Evolutionary conservation across 53 echinoderm and acorn worm species (phyloP).

Genomic region (Actinopyga echinites): DNA sequence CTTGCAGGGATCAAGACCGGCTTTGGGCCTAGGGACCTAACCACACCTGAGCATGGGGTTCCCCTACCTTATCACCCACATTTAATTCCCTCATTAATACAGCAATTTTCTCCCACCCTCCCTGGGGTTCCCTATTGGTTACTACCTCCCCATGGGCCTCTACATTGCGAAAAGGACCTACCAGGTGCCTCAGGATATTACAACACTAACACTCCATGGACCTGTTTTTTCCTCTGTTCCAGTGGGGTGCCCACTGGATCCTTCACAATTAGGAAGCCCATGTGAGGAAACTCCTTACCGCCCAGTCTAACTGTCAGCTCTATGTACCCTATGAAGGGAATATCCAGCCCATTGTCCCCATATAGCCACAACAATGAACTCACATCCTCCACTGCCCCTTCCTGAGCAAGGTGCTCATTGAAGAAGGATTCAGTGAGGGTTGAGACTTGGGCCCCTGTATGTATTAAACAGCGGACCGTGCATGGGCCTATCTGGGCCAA

Average conservation of each 20-base stretch:
- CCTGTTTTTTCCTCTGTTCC: constrained; percentile 42
- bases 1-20: constrained; percentile 20
- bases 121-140: neutral
- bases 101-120: constrained; percentile 31
- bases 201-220: constrained; percentile 71
- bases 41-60: neutral
- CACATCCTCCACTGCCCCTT: constrained; percentile 49
- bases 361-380: constrained; percentile 47
- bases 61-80: neutral
- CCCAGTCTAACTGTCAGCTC: constrained; percentile 62
- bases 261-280: constrained; percentile 73
- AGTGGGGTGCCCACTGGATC: constrained; percentile 49
- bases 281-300: constrained; percentile 43
- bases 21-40: neutral
- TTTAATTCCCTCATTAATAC: constrained; percentile 52
- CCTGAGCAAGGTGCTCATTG: constrained; percentile 56
- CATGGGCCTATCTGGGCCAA: constrained; percentile 15
- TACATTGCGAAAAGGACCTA: neutral
- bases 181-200: constrained; percentile 64
- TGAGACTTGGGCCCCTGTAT: constrained; percentile 78
- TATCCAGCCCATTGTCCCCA: constrained; percentile 53
- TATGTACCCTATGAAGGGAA: constrained; percentile 68
- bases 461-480: constrained; percentile 60
- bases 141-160: neutral
- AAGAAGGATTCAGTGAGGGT: constrained; percentile 70